Conservation (phyloP, 2,797 vertebrate genomes). For the Leptodactylus fallax region DNA sequence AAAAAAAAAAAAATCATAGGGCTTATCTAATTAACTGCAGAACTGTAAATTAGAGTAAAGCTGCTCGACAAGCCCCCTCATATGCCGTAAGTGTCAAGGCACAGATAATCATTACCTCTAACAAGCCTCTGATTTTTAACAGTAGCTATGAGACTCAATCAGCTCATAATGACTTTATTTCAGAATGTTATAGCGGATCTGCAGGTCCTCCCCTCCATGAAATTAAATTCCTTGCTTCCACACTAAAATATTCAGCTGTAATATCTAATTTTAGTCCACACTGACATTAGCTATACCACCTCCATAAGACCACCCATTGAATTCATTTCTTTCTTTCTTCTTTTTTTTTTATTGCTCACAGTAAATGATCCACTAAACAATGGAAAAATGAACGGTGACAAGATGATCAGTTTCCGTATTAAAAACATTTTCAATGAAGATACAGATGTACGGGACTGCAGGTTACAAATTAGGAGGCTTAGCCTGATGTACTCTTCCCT, state of each 20-base stretch:
- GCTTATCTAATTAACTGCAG: slow-evolving; percentile 83
- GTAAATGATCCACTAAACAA: slow-evolving; percentile 50
- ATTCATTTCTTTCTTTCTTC: slow-evolving; percentile 63
- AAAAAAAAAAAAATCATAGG: slow-evolving; percentile 75
- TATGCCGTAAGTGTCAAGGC: slow-evolving; percentile 75
- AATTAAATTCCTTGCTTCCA: slow-evolving; percentile 71
- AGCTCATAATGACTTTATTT: slow-evolving; percentile 72
- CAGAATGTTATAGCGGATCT: slow-evolving; percentile 65
- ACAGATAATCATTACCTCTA: slow-evolving; percentile 79
- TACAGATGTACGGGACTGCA: slow-evolving; percentile 1
- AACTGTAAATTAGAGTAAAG: slow-evolving; percentile 79
- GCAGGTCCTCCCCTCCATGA: slow-evolving; percentile 64
- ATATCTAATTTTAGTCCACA: slow-evolving; percentile 72
- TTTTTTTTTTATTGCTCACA: slow-evolving; percentile 52
- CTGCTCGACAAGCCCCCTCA: slow-evolving; percentile 73
- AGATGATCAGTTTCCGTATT: neutral
- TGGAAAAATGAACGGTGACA: slow-evolving; percentile 35
- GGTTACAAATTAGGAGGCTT: slow-evolving; percentile 26
- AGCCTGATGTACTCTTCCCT: neutral
- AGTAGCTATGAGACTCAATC: slow-evolving; percentile 72
- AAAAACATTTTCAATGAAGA: slow-evolving; percentile 1
- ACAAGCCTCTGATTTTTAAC: slow-evolving; percentile 78
- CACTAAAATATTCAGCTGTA: slow-evolving; percentile 67
- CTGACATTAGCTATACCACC: slow-evolving; percentile 65
- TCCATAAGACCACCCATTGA: slow-evolving; percentile 67